A percentile compares a stretch with the other conserved stretches of the same genome.
These are phyloP conservation scores for Epirrita christyi DNA, from an alignment of 2,888 invertebrate genomes.

Conservation along the genomic window DNA sequence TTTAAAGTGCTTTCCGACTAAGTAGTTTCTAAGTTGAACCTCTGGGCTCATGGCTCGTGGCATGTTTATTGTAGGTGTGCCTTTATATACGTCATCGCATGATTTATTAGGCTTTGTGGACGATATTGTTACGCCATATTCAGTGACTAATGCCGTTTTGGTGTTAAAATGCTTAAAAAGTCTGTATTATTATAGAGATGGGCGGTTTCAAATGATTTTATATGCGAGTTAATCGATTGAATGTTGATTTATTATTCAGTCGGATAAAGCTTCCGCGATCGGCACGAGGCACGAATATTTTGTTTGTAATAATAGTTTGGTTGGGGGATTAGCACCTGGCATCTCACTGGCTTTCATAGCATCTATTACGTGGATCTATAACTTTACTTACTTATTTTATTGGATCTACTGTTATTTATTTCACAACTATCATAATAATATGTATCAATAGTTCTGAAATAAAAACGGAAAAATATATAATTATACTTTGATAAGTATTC, in stretches of 20 bases:
- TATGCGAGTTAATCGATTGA: constrained; percentile 32
- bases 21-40: constrained; percentile 33
- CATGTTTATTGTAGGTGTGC: constrained; percentile 42
- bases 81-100: constrained; percentile 46
- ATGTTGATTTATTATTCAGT: constrained; percentile 35
- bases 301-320: constrained; percentile 4
- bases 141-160: constrained; percentile 43
- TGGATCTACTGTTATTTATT: constrained; percentile 8
- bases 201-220: constrained; percentile 30
- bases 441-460: too few species aligned
- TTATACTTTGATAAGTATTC: too few species aligned
- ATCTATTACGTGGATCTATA: background rate
- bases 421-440: background rate
- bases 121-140: constrained; percentile 40
- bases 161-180: constrained; percentile 17
- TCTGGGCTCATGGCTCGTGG: constrained; percentile 32
- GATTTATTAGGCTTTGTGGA: constrained; percentile 47
- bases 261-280: constrained; percentile 26
- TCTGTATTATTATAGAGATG: constrained; percentile 28
- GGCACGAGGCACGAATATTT: constrained; percentile 29
- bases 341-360: too few species aligned
- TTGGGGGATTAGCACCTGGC: constrained; percentile 7
- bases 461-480: too few species aligned
- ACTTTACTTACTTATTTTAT: background rate
- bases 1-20: constrained; percentile 41